Conservation (phyloP, 92 coral and sea anemone genomes). For the Phenganax subtilis region DNA sequence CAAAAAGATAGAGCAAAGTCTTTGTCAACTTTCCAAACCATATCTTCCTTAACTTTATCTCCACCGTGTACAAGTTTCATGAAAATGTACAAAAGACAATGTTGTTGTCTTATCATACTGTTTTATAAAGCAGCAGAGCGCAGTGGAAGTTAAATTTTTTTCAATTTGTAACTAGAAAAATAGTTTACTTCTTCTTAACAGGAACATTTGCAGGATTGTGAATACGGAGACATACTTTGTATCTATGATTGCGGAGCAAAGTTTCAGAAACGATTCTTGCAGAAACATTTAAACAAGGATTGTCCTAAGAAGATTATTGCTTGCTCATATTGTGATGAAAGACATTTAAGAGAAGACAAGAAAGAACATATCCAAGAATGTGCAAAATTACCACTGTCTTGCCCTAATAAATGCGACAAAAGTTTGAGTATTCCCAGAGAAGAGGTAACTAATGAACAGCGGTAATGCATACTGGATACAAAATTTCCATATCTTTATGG, state of each 20-base stretch:
- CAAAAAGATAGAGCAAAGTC: too few species aligned
- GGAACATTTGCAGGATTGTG: constrained; percentile 65
- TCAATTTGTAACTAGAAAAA: too few species aligned
- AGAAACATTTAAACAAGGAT: constrained; percentile 63
- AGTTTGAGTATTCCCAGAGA: constrained; percentile 64
- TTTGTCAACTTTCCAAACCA: too few species aligned
- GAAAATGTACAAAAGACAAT: too few species aligned
- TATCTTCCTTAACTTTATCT: too few species aligned
- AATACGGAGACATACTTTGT: constrained; percentile 51
- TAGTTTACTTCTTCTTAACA: not conserved
- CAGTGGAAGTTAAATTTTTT: too few species aligned
- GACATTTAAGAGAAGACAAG: constrained; percentile 57
- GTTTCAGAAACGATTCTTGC: constrained; percentile 58
- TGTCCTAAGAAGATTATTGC: constrained; percentile 55
- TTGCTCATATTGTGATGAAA: constrained; percentile 61
- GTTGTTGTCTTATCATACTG: too few species aligned
- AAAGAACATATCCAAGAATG: constrained; percentile 74
- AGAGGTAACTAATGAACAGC: constrained; percentile 47
- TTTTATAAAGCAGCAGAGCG: too few species aligned
- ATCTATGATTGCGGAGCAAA: constrained; percentile 67
- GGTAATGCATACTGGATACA: too few species aligned
- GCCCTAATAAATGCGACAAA: constrained; percentile 85
- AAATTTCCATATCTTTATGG: too few species aligned
- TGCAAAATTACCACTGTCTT: constrained; percentile 71
- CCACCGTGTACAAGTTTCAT: too few species aligned